Conservation (phyloP, 2,113 vertebrate species). For the Neofelis nebulosa region DNA sequence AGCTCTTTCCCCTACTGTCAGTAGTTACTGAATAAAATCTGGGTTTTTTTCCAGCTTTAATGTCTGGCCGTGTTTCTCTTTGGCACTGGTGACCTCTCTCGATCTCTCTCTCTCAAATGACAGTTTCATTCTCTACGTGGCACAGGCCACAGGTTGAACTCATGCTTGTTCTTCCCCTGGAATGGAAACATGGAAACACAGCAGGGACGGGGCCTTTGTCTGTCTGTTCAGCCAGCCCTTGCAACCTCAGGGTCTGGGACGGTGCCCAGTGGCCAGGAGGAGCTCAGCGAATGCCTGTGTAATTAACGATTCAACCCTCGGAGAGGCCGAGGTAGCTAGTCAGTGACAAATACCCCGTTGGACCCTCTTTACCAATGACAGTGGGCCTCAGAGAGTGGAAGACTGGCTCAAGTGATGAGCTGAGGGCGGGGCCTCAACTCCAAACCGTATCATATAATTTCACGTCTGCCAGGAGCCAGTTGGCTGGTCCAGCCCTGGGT, state of each 20-base stretch:
- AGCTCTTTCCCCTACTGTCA: neutral
- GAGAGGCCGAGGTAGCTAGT: accelerated
- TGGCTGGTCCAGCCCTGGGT: neutral
- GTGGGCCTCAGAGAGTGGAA: too few relatives aligned
- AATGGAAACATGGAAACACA: neutral
- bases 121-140: neutral
- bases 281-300: accelerated
- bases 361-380: neutral
- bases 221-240: accelerated
- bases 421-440: accelerated
- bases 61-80: neutral
- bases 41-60: neutral
- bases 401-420: accelerated
- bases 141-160: neutral
- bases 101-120: accelerated
- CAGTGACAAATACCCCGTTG: accelerated
- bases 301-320: accelerated
- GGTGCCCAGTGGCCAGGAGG: accelerated
- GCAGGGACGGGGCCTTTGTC: too few relatives aligned
- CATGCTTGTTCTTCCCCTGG: accelerated
- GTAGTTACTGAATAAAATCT: neutral
- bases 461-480: neutral
- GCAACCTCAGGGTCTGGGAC: neutral
- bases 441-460: accelerated
- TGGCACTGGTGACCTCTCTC: neutral